Evolutionary conservation across 1,140 invertebrate genomes (phyloP).

Genomic region (Cylas formicarius): DNA sequence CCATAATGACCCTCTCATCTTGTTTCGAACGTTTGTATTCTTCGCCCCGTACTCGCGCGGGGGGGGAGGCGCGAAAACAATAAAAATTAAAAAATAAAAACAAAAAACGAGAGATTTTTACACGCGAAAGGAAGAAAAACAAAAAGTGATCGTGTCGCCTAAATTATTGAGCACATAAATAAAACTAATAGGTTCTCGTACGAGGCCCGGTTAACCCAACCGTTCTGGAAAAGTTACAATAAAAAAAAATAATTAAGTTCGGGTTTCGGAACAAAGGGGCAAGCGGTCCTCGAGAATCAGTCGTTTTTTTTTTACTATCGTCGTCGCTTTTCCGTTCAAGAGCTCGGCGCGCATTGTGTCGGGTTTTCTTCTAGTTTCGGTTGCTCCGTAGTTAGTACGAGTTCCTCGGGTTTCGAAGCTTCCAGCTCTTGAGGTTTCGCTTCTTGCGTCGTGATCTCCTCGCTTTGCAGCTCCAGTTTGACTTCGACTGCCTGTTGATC

Average conservation of each 20-base stretch:
- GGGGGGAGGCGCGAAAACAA: too few species aligned
- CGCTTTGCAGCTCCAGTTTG: slow-evolving; percentile 1
- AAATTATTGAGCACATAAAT: slow-evolving; percentile 31
- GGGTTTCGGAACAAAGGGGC: slow-evolving; percentile 31
- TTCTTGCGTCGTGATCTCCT: background rate
- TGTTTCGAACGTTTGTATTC: too few species aligned
- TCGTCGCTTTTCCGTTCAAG: slow-evolving; percentile 22
- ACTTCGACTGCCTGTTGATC: slow-evolving; percentile 9
- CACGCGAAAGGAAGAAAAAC: slow-evolving; percentile 24
- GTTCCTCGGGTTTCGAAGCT: slow-evolving; percentile 20
- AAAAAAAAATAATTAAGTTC: slow-evolving; percentile 30
- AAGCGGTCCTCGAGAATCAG: slow-evolving; percentile 33
- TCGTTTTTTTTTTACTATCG: slow-evolving; percentile 19
- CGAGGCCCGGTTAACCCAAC: slow-evolving; percentile 31
- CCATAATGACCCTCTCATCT: background rate
- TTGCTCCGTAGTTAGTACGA: slow-evolving; percentile 26
- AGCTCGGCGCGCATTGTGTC: slow-evolving; percentile 33
- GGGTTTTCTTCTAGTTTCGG: slow-evolving; percentile 31
- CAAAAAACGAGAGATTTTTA: slow-evolving; percentile 29
- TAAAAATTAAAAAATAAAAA: slow-evolving; percentile 22
- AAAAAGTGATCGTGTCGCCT: slow-evolving; percentile 11
- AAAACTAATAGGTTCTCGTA: slow-evolving; percentile 17
- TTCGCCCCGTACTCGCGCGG: too few species aligned
- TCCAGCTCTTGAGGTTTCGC: slow-evolving; percentile 11
- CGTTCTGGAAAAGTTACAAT: slow-evolving; percentile 24